These are phyloP conservation scores for Erpetoichthys calabaricus DNA, from an alignment of 2,797 vertebrate species.

Conservation along the genomic window DNA sequence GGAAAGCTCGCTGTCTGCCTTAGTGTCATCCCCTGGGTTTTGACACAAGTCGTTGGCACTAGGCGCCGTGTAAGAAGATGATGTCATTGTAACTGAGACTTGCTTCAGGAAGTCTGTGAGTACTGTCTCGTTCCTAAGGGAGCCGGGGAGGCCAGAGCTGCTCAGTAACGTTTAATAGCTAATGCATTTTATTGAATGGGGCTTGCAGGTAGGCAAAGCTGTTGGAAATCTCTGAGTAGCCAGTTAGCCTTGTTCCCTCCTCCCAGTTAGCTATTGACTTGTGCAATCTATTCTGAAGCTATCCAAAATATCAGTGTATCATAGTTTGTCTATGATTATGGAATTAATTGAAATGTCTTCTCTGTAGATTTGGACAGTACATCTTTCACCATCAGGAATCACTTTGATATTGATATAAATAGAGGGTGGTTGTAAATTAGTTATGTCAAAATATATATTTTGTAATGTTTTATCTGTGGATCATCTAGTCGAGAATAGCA, in stretches of 20 bases:
- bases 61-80: slow-evolving; percentile 23
- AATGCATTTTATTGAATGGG: slow-evolving; percentile 2
- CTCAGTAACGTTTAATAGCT: slow-evolving; percentile 1
- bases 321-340: no score
- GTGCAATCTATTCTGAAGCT: not conserved
- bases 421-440: no score
- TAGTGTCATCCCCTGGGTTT: slow-evolving; percentile 15
- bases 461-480: no score
- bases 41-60: slow-evolving; percentile 5
- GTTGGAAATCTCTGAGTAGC: not conserved
- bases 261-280: not conserved
- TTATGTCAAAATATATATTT: no score
- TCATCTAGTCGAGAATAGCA: no score
- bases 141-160: slow-evolving; percentile 9
- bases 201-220: slow-evolving; percentile 3
- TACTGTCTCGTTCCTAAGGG: slow-evolving; percentile 17
- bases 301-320: no score
- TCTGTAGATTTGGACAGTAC: no score
- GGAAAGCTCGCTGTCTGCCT: slow-evolving; percentile 4
- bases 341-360: no score
- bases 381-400: no score
- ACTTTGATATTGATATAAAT: no score
- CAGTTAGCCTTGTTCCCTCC: not conserved
- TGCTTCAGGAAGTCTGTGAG: slow-evolving; percentile 24
- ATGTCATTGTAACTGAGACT: slow-evolving; percentile 36